Base-by-base conservation (phyloP, 2,888 invertebrate genomes). In the Camponotus fellah region DNA sequence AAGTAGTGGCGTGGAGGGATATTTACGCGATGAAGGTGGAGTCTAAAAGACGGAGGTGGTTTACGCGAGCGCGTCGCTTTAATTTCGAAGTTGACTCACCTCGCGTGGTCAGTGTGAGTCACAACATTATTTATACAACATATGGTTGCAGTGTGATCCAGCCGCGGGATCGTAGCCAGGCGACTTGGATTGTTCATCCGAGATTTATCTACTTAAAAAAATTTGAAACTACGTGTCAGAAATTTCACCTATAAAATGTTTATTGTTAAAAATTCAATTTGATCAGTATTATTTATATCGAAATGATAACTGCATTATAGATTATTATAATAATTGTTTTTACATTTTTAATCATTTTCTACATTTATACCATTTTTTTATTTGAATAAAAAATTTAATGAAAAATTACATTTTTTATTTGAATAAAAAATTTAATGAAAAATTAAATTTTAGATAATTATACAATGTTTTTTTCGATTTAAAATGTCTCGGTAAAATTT, bases 31-130 rank as follows among this genome's bases (percentile, higher is more conserved):
- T 58, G 66, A 83, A 69, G 85, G 82, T 76, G 66, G 58, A 71
- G 64, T 37, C 76, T 60, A 77, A 37, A 82, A 68, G 84, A 40
- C 74, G 66, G 53, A 80, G 85, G 84, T 84, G 77, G 79, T 84
- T 76, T 80, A 65, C 82, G 32, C 26, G 86, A 64, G 81, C 56
- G 32, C 58, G 49, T 72, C 62, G 85, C 82, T 72, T 86, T 69
- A 88, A 87, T 88, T 91, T 91, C 87, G 90, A 83, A 90, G 91
- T 92, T 93, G 92, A 92, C 88, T 93, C 92, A 93, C 90, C 89
- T 90, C 90, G 53, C 53, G 82, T 86, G 84, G 85, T 66, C 66
- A 88, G 89, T 91, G 89, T 91, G 93, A 93, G 86, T 93, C 93
- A 93, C 83, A 72, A 80, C 80, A 91, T 91, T 92, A 93, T 93